A percentile compares a stretch with the other conserved stretches of the same genome.
Evolutionary conservation across 2,888 invertebrate genomes (phyloP).

Genomic region (Eupithecia subfuscata): DNA sequence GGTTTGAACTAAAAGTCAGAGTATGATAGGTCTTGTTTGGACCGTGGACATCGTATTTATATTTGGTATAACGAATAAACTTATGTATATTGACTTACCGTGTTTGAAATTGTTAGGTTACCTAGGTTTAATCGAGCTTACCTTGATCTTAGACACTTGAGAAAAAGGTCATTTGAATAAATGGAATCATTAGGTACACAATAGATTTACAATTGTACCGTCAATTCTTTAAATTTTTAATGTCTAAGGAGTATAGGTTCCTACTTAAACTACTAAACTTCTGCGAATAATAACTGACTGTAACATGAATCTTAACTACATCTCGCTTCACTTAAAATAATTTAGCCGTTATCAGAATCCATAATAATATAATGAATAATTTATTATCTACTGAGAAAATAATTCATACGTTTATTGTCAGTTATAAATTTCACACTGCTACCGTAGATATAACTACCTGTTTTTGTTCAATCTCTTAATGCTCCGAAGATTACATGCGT

Average conservation of each 20-base stretch:
- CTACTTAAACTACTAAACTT: neutral
- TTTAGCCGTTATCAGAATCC: neutral
- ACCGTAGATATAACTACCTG: slow-evolving; percentile 12
- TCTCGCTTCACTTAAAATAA: neutral
- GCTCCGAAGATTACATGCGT: slow-evolving; percentile 28
- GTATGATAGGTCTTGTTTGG: neutral
- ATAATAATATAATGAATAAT: slow-evolving; percentile 33
- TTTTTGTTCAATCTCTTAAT: slow-evolving; percentile 24
- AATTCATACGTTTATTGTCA: slow-evolving; percentile 43
- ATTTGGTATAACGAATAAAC: neutral
- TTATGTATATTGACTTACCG: neutral
- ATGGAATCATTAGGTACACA: neutral
- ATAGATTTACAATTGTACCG: neutral
- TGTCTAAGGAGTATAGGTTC: neutral
- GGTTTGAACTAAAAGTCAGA: neutral
- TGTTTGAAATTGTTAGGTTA: neutral
- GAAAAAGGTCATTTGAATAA: neutral
- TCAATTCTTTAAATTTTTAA: neutral
- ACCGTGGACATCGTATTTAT: neutral
- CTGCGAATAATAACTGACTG: neutral
- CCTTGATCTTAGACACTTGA: neutral
- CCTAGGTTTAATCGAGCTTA: neutral
- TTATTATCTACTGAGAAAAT: slow-evolving; percentile 45
- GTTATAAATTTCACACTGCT: slow-evolving; percentile 31
- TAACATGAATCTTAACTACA: neutral